phyloP scores from a whole-genome alignment of 2,888 invertebrate species.

The Cataglyphis livida region DNA sequence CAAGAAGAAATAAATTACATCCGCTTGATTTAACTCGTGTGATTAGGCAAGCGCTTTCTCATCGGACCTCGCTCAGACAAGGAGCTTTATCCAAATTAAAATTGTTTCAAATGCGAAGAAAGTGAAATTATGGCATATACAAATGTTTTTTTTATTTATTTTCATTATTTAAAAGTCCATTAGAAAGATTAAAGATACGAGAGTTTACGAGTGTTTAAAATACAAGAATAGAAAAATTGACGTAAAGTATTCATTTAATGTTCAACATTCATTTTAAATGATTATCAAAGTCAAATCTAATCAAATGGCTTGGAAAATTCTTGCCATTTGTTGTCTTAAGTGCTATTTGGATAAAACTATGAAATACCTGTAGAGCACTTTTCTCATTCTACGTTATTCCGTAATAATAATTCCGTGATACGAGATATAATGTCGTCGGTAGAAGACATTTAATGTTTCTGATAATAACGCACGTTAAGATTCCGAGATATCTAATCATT shows the following conservation, averaged over 20 bases:
- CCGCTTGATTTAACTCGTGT: conserved; percentile 59
- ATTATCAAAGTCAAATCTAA: neutral
- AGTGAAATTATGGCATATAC: conserved; percentile 15
- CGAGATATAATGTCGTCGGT: conserved; percentile 28
- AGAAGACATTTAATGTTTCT: conserved; percentile 35
- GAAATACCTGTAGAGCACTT: neutral
- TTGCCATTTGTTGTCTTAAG: conserved; percentile 5
- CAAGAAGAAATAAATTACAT: conserved; percentile 69
- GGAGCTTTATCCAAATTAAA: conserved; percentile 30
- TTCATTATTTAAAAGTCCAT: conserved; percentile 15
- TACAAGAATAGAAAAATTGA: conserved; percentile 6
- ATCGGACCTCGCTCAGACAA: neutral
- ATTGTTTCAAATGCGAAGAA: conserved; percentile 27
- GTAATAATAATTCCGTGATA: conserved; percentile 38
- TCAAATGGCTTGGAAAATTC: conserved; percentile 25
- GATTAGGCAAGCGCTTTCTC: conserved; percentile 64
- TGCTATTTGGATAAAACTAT: neutral
- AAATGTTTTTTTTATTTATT: conserved; percentile 24
- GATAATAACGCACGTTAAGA: conserved; percentile 45
- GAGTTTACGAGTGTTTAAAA: neutral
- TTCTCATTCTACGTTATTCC: neutral
- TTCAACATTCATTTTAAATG: neutral
- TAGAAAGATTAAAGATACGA: conserved; percentile 1
- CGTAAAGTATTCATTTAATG: neutral
- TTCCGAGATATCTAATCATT: conserved; percentile 46